Conservation (phyloP, 2,113 vertebrate species). For the Mandrillus leucophaeus region DNA sequence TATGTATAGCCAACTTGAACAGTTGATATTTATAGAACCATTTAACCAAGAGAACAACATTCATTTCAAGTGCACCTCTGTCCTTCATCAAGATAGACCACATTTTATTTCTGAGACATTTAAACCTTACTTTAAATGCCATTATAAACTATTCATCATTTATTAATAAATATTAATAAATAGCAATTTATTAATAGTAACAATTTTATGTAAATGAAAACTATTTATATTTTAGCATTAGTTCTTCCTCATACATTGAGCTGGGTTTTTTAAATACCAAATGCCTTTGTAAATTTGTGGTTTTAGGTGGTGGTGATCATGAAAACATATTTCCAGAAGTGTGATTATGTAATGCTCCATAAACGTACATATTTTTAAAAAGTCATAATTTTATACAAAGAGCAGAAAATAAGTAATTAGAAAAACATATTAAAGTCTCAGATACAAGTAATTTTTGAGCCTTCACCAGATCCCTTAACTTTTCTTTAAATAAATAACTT, state of each 20-base stretch:
- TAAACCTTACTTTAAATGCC: background rate
- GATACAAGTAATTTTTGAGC: background rate
- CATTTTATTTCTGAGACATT: background rate
- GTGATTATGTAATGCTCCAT: background rate
- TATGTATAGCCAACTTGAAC: background rate
- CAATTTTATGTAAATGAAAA: background rate
- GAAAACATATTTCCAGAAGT: background rate
- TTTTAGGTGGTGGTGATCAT: background rate
- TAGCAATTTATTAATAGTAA: background rate
- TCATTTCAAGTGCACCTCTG: background rate
- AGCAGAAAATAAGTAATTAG: background rate
- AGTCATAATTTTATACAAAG: background rate
- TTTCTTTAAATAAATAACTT: background rate
- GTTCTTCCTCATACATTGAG: background rate
- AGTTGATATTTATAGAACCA: background rate
- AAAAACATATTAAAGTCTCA: background rate
- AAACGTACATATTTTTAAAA: background rate
- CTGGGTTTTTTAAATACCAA: background rate
- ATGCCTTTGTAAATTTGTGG: background rate
- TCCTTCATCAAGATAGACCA: background rate
- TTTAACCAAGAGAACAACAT: background rate
- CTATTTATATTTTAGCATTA: background rate
- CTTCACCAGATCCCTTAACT: background rate
- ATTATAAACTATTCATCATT: background rate
- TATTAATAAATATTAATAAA: background rate